These are phyloP conservation scores for Dreissena polymorpha DNA, from an alignment of 1,140 invertebrate species.

Conservation along the genomic window DNA sequence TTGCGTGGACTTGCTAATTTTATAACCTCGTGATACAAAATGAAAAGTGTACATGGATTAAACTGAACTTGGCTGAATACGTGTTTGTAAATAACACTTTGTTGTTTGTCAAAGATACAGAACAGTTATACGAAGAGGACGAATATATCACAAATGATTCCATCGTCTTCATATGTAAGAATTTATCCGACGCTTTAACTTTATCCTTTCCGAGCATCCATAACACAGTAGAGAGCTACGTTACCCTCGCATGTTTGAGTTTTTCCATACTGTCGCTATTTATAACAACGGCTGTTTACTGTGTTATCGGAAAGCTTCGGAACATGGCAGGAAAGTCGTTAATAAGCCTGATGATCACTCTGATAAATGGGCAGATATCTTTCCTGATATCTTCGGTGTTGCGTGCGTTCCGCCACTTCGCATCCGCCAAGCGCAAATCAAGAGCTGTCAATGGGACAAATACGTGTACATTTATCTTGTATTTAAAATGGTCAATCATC, in stretches of 20 bases:
- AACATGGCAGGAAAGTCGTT: too few relatives aligned
- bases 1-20: constrained; percentile 24
- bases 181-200: constrained; percentile 30
- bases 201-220: constrained; percentile 64
- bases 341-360: too few relatives aligned
- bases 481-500: too few relatives aligned
- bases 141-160: constrained; percentile 9
- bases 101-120: constrained; percentile 7
- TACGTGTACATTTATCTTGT: constrained; percentile 75
- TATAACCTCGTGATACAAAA: constrained; percentile 40
- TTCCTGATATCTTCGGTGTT: too few relatives aligned
- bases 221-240: too few relatives aligned
- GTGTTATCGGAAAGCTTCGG: too few relatives aligned
- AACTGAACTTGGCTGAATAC: constrained; percentile 32
- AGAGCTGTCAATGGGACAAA: constrained; percentile 38
- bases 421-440: constrained; percentile 62
- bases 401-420: too few relatives aligned
- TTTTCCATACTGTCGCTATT: too few relatives aligned
- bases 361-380: too few relatives aligned
- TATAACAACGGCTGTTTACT: too few relatives aligned
- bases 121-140: constrained; percentile 4
- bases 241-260: too few relatives aligned
- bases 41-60: neutral
- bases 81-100: constrained; percentile 33
- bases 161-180: constrained; percentile 24